Conservation (phyloP, 2,888 invertebrate species). For the Synergus laeviventris region DNA sequence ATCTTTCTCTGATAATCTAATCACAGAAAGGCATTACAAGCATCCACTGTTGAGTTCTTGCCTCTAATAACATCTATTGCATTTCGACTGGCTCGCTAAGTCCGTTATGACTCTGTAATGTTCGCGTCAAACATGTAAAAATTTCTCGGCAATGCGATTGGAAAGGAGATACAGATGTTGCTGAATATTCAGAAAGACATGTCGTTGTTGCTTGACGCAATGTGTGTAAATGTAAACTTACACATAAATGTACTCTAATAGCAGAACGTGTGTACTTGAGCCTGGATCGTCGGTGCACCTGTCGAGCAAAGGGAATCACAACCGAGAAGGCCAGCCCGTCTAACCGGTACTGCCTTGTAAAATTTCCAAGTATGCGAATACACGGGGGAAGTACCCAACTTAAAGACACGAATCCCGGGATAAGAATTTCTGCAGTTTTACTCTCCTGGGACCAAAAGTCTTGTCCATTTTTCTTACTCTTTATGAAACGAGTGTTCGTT, state of each 20-base stretch:
- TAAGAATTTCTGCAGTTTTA: conserved; percentile 2
- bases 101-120: conserved; percentile 39
- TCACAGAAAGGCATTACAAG: conserved; percentile 34
- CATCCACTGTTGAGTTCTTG: conserved; percentile 18
- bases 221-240: conserved; percentile 47
- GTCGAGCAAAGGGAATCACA: conserved; percentile 66
- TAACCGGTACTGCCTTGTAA: conserved; percentile 70
- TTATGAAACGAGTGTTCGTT: conserved; percentile 25
- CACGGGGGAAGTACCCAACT: background rate
- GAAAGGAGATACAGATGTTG: conserved; percentile 29
- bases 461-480: conserved; percentile 34
- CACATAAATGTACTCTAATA: conserved; percentile 28
- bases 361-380: conserved; percentile 68
- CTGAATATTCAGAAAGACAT: conserved; percentile 32
- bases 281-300: conserved; percentile 60
- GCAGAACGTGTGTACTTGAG: conserved; percentile 41
- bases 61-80: conserved; percentile 33
- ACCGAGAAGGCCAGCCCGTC: conserved; percentile 66
- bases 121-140: conserved; percentile 25
- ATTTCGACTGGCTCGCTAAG: conserved; percentile 27
- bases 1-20: conserved; percentile 36
- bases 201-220: conserved; percentile 35
- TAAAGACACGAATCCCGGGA: conserved; percentile 5
- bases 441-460: conserved; percentile 15
- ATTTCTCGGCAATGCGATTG: conserved; percentile 19